These are phyloP conservation scores for Lissonota sp. DNA, from an alignment of 2,888 invertebrate genomes.

Conservation along the genomic window DNA sequence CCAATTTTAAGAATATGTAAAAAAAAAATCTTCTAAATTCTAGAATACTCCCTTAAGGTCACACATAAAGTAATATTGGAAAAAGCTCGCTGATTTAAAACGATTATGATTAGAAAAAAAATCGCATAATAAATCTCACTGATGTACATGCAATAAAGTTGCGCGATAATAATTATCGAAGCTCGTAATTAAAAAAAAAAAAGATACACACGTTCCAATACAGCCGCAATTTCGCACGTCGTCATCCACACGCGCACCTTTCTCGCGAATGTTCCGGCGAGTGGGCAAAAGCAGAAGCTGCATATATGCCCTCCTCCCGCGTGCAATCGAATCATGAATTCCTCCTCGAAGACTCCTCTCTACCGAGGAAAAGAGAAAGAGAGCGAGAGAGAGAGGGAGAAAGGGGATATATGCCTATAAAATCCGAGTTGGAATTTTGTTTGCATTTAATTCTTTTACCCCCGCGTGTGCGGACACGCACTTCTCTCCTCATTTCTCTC, in stretches of 20 bases:
- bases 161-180: not conserved
- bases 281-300: constrained; percentile 45
- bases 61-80: too few species aligned
- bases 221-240: constrained; percentile 10
- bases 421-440: constrained; percentile 52
- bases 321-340: constrained; percentile 49
- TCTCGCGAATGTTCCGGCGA: constrained; percentile 5
- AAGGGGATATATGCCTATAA: constrained; percentile 16
- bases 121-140: too few species aligned
- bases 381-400: constrained; percentile 18
- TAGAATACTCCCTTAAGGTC: too few species aligned
- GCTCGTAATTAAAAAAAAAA: not conserved
- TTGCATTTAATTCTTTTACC: constrained; percentile 56
- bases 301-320: not conserved
- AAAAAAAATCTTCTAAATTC: too few species aligned
- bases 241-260: constrained; percentile 3
- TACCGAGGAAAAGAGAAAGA: too few species aligned
- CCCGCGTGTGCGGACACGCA: constrained; percentile 42
- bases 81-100: too few species aligned
- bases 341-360: constrained; percentile 21
- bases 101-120: too few species aligned
- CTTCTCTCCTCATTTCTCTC: constrained; percentile 25
- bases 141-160: too few species aligned
- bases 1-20: too few species aligned
- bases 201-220: not conserved